These are phyloP conservation scores for Mustela lutreola DNA, from an alignment of 2,113 vertebrate species.

Conservation along the genomic window DNA sequence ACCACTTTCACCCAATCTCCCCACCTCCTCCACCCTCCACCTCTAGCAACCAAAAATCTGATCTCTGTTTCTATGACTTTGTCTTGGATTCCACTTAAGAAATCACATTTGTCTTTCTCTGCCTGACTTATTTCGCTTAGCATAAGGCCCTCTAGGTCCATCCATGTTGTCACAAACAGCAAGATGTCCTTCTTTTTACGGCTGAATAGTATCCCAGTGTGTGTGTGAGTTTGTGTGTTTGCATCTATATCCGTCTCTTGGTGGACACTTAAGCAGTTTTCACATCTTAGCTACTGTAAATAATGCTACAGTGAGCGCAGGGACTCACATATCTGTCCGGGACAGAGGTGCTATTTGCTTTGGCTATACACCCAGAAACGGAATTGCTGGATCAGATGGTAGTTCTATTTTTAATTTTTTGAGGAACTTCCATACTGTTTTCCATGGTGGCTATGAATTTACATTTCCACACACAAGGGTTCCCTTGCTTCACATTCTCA, in stretches of 20 bases:
- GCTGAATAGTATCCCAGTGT: neutral
- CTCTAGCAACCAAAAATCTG: neutral
- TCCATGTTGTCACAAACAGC: neutral
- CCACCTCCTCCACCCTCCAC: neutral
- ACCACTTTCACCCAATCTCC: neutral
- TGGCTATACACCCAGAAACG: neutral
- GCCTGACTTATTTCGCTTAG: neutral
- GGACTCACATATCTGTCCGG: fast-evolving
- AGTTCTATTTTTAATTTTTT: neutral
- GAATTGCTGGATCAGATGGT: neutral
- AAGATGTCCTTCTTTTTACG: neutral
- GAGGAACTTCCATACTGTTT: neutral
- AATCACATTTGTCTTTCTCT: neutral
- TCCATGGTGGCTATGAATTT: neutral
- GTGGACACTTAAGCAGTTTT: neutral
- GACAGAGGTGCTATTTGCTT: neutral
- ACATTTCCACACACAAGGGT: neutral
- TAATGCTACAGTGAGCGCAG: neutral
- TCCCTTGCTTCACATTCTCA: neutral
- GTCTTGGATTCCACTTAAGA: neutral
- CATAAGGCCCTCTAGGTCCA: neutral
- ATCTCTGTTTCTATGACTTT: neutral
- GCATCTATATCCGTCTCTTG: neutral
- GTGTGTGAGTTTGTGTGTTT: neutral
- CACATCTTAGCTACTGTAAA: neutral